phyloP scores from a whole-genome alignment of 2,797 vertebrate species.

The Hippoglossus hippoglossus region DNA sequence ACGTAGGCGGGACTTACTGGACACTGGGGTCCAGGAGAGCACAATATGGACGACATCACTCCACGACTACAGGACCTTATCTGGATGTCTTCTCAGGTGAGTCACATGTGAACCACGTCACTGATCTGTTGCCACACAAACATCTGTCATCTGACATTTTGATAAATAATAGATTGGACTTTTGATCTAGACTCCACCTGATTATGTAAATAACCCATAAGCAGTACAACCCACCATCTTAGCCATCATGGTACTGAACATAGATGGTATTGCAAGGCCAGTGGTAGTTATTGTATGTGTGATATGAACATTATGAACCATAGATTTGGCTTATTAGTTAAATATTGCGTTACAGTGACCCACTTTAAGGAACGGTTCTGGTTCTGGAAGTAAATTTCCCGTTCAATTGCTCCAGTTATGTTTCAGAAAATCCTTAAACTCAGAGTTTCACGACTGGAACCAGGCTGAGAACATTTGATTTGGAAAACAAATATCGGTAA shows the following conservation, averaged over 20 bases:
- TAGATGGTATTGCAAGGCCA: background rate
- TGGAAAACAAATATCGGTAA: too few species aligned
- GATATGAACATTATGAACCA: too few species aligned
- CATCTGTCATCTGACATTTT: conserved; percentile 5
- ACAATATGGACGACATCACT: conserved; percentile 78
- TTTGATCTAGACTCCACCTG: background rate
- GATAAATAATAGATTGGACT: background rate
- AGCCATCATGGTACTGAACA: background rate
- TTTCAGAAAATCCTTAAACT: too few species aligned
- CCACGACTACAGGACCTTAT: conserved; percentile 71
- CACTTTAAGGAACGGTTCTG: too few species aligned
- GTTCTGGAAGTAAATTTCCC: too few species aligned
- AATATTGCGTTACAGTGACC: too few species aligned
- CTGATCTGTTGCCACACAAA: background rate
- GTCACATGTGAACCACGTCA: conserved; percentile 52
- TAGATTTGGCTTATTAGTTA: too few species aligned
- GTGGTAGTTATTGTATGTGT: too few species aligned
- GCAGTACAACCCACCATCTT: background rate
- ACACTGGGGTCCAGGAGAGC: conserved; percentile 82
- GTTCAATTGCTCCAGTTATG: too few species aligned
- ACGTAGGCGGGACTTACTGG: conserved; percentile 70
- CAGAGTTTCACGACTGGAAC: too few species aligned
- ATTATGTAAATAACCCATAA: conserved; percentile 10
- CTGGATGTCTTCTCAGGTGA: conserved; percentile 97
- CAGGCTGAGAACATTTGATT: too few species aligned